Conservation (phyloP, 2,888 invertebrate species). For the Orchesellides sinensis region DNA sequence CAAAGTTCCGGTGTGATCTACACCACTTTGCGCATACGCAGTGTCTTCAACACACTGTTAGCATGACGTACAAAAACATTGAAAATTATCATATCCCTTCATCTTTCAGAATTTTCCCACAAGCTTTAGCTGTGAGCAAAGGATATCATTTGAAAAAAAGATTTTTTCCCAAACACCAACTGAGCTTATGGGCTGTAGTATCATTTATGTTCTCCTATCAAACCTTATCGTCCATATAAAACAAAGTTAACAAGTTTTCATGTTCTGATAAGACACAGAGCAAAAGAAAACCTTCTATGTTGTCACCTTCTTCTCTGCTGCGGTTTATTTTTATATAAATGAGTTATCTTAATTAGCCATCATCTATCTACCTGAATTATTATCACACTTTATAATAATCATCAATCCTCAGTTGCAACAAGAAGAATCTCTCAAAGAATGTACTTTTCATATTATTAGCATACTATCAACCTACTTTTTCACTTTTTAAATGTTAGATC, state of each 20-base stretch:
- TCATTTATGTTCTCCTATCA: no score
- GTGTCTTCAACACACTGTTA: background rate
- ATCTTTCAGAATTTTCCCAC: constrained; percentile 7
- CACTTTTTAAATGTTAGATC: constrained; percentile 15
- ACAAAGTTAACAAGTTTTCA: background rate
- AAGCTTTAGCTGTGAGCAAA: background rate
- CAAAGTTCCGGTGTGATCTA: constrained; percentile 23
- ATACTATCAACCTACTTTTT: constrained; percentile 43
- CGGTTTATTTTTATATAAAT: background rate
- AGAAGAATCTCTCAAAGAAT: background rate
- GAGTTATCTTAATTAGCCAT: constrained; percentile 35
- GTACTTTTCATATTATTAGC: background rate
- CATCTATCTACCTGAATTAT: background rate
- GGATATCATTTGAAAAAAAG: constrained; percentile 20
- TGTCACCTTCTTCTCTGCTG: constrained; percentile 17
- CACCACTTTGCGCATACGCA: background rate
- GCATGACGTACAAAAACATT: background rate
- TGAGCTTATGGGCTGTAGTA: background rate
- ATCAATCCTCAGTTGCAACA: background rate
- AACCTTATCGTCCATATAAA: no score
- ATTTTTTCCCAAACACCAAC: background rate
- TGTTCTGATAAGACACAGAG: background rate
- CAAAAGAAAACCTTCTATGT: background rate
- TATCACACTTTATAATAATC: constrained; percentile 17
- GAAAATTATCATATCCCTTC: background rate